Evolutionary conservation across 2,888 invertebrate species (phyloP), one percentile per base, ranked within the genome.

Genomic region (Eupithecia subumbrata): DNA sequence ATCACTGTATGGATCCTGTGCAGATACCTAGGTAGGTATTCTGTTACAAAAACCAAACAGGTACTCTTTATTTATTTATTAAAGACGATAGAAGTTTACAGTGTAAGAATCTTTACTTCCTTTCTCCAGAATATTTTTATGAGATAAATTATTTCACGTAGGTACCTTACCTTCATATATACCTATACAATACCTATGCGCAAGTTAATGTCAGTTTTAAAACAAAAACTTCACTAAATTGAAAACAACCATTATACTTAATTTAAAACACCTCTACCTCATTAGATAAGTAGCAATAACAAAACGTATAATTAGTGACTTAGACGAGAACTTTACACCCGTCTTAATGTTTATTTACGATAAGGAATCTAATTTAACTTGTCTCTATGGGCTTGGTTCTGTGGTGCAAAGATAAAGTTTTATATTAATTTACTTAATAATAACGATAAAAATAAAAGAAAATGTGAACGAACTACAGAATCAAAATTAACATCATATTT

Each of bases 281-380:
- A 14, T 22, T 56, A 60, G 30, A 30, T 64, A 25, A 22, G 34
- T 18, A 64, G 16, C 18, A 30, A 64, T 34, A 64, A 22, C 60
- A 25, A 60, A 60, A 14, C 60, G 5, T 22, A 66, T 72, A 76
- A 79, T 77, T 66, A 74, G 76, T 82, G 76, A n/a, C n/a, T n/a
- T n/a, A n/a, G n/a, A n/a, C n/a, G n/a, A n/a, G n/a, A 80, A 80
- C 80, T 82, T 80, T 80, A 78, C 72, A 72, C 80, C 69, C 73
- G 52, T 67, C 63, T 71, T 60, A 25, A 70, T 79, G 75, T 81
- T 82, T 82, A 78, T 77, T 73, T 78, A 73, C 22, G 52, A 83
- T 82, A 75, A 76, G 75, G 69, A 69, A 76, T 74, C 79, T 81
- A 5, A 48, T 22, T 56, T 22, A 56, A 22, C 22, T 52, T 48